Evolutionary conservation across 2,888 invertebrate genomes (phyloP).

Genomic region (Polydrusus tereticollis): DNA sequence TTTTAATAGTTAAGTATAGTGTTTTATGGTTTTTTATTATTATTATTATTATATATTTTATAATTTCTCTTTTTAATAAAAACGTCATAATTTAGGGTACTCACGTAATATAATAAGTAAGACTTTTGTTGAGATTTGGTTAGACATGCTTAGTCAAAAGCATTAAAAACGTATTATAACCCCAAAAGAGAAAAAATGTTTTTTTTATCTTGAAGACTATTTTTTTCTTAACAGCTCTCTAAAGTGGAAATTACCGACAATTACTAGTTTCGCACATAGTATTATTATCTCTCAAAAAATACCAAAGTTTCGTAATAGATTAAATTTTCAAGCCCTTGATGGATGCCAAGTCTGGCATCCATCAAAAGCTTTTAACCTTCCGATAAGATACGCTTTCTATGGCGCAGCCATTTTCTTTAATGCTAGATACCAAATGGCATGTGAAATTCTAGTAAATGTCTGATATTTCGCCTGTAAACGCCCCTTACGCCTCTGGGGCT

Average conservation of each 20-base stretch:
- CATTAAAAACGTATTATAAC: not conserved
- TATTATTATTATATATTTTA: slow-evolving; percentile 23
- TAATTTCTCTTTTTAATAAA: slow-evolving; percentile 17
- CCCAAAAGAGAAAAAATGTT: not conserved
- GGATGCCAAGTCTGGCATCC: no score
- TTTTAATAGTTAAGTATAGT: slow-evolving; percentile 59
- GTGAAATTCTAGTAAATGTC: not conserved
- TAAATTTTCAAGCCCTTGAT: no score
- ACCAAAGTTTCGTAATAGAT: no score
- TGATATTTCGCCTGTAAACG: not conserved
- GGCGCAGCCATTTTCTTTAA: no score
- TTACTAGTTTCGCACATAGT: no score
- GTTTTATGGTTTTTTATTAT: slow-evolving; percentile 35
- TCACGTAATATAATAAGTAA: not conserved
- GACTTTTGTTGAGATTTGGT: not conserved
- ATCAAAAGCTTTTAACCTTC: no score
- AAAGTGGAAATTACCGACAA: no score
- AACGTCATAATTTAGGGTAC: slow-evolving; percentile 14
- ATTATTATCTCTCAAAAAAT: no score
- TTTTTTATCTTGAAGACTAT: not conserved
- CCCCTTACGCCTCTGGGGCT: not conserved
- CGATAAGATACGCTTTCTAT: no score
- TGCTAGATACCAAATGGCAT: no score
- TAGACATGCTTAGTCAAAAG: slow-evolving; percentile 7
- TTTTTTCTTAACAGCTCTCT: no score